Evolutionary conservation across 1,140 invertebrate species (phyloP), one percentile per base, ranked within the genome.

Genomic region (Helicoverpa zea): DNA sequence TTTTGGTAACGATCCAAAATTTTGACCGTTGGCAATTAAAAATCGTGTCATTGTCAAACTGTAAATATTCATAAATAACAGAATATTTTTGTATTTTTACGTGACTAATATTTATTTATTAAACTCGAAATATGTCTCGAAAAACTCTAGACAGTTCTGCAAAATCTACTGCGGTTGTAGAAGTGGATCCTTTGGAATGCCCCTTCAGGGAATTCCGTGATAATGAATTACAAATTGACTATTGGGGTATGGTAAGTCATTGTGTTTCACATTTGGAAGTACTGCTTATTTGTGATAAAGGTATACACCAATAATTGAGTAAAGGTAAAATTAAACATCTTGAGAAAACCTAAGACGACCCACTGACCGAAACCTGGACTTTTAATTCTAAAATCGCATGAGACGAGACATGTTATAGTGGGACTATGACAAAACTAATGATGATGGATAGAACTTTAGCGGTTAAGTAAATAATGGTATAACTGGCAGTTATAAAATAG

Each of bases 201-300:
- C 93, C 93, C 4, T 94, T 94, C 52, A 90, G 92, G 43, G 93
- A 94, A 43, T 94, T 93, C 30, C 79, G 88, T 70, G 93, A 94
- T 68, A 93, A 88, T 68, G 92, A 94, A 82, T 61, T 94, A 4
- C 83, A 87, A 3, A n/a, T 82, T 10, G 93, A 94, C 5, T 88
- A 76, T 59, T 94, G 93, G 93, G 92, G 91, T 81, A 63, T 92
- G 89, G 93, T 94, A 66, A 84, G 87, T 74, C 5, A 30, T 61
- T 2, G 14, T 51, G 10, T 43, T 18, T 49, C 18, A 12, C 2
- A 13, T 16, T 5, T 12, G n/a, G n/a, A n/a, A n/a, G n/a, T n/a
- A n/a, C n/a, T 52, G 30, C 23, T 18, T 47, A 35, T 35, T 35
- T 35, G 35, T 35, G 7, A 35, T 2, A 35, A 35, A 35, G 3